These are phyloP conservation scores for Hexactinellida sp. DNA, from an alignment of 37 sponge, comb jelly and placozoan genomes.

Conservation along the genomic window DNA sequence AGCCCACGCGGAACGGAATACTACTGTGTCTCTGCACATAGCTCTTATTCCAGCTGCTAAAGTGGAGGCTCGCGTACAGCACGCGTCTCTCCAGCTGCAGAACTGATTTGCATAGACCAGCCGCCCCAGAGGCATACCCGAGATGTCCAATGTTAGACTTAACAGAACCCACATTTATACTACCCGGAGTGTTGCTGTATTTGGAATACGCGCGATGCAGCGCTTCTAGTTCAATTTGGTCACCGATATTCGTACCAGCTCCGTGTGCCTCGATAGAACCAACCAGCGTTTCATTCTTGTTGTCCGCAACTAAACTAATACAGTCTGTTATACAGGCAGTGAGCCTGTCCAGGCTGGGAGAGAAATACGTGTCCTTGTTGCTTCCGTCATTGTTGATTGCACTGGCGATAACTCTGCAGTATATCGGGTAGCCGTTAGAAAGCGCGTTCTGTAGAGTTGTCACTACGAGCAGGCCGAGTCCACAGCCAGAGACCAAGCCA, in stretches of 20 bases:
- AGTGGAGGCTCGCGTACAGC: not conserved
- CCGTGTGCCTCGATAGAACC: slow-evolving; percentile 45
- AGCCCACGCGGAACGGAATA: not conserved
- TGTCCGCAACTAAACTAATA: not conserved
- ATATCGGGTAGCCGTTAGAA: slow-evolving; percentile 19
- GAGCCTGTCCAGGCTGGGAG: not conserved
- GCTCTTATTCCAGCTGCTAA: not conserved
- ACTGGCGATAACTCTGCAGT: slow-evolving; percentile 23
- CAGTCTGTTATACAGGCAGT: not conserved
- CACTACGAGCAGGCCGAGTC: slow-evolving; percentile 19
- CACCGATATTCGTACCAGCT: slow-evolving; percentile 33
- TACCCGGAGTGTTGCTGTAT: not conserved
- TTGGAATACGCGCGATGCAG: slow-evolving; percentile 22
- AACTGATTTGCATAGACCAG: slow-evolving; percentile 43
- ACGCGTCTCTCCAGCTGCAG: slow-evolving; percentile 27
- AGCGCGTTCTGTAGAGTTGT: slow-evolving; percentile 27
- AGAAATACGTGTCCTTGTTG: slow-evolving; percentile 16
- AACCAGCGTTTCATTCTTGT: not conserved
- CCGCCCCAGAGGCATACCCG: slow-evolving; percentile 48
- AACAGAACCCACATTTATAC: slow-evolving; percentile 30
- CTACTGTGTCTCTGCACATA: not conserved
- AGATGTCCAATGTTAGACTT: slow-evolving; percentile 64
- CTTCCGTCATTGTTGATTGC: slow-evolving; percentile 35
- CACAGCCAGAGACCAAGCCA: not conserved
- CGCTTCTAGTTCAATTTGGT: slow-evolving; percentile 36